A percentile compares a stretch with the other conserved stretches of the same genome.
Conservation (phyloP, 2,888 invertebrate genomes). For the Drosophila kanekoi region DNA sequence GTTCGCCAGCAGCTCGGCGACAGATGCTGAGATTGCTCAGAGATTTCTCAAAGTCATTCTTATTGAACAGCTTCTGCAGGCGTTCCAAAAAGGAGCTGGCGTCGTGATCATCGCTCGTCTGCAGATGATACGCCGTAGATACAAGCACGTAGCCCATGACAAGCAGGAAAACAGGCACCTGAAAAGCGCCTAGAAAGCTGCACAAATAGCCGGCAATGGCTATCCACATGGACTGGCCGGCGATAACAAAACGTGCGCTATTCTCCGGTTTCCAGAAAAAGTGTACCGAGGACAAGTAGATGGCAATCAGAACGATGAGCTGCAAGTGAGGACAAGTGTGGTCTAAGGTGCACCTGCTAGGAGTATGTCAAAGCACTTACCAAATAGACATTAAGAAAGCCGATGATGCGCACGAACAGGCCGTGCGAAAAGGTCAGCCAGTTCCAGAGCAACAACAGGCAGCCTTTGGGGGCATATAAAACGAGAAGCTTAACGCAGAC, state of each 20-base stretch:
- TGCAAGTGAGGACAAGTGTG: slow-evolving; percentile 78
- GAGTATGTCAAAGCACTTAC: slow-evolving; percentile 55
- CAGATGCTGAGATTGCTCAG: slow-evolving; percentile 83
- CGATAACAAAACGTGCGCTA: slow-evolving; percentile 88
- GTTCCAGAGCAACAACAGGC: slow-evolving; percentile 86
- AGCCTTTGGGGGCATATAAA: slow-evolving; percentile 88
- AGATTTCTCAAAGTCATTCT: slow-evolving; percentile 79
- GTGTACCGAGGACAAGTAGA: slow-evolving; percentile 90
- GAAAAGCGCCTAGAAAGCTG: slow-evolving; percentile 90
- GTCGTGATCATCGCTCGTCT: slow-evolving; percentile 68
- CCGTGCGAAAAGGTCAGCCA: slow-evolving; percentile 82
- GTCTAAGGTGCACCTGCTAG: too few relatives aligned
- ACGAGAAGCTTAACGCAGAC: slow-evolving; percentile 79
- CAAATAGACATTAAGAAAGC: slow-evolving; percentile 82
- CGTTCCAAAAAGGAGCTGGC: slow-evolving; percentile 74
- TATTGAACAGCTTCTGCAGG: slow-evolving; percentile 78
- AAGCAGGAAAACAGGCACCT: slow-evolving; percentile 90
- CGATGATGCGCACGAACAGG: slow-evolving; percentile 81
- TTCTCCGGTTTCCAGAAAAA: slow-evolving; percentile 91
- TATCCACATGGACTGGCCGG: slow-evolving; percentile 91
- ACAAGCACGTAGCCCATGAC: slow-evolving; percentile 87
- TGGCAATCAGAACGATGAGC: slow-evolving; percentile 89
- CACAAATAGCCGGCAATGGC: slow-evolving; percentile 91
- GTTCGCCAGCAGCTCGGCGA: slow-evolving; percentile 70
- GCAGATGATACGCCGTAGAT: slow-evolving; percentile 84